These are phyloP conservation scores for Epinotia nisella DNA, from an alignment of 2,888 invertebrate species.

Conservation along the genomic window DNA sequence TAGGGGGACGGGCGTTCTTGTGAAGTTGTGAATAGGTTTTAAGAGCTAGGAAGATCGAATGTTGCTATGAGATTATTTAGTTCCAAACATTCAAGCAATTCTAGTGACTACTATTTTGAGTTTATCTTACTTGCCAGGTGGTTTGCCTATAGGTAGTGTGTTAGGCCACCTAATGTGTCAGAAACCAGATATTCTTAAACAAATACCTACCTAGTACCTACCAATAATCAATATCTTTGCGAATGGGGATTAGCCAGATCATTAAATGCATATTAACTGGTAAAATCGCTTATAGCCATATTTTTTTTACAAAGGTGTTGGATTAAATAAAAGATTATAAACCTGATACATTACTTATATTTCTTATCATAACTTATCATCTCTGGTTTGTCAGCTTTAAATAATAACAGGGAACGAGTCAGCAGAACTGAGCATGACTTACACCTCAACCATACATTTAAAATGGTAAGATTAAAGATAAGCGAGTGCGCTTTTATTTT, in stretches of 20 bases:
- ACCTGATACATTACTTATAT: slow-evolving; percentile 38
- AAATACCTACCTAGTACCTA: too few species aligned
- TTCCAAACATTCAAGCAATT: neutral
- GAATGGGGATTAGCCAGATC: neutral
- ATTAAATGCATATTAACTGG: slow-evolving; percentile 10
- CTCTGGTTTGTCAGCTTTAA: slow-evolving; percentile 33
- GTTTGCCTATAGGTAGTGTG: too few species aligned
- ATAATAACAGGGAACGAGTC: slow-evolving; percentile 32
- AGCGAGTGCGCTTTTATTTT: slow-evolving; percentile 17
- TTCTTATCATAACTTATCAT: slow-evolving; percentile 38
- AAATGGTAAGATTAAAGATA: slow-evolving; percentile 19
- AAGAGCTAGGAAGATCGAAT: too few species aligned
- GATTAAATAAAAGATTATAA: slow-evolving; percentile 27
- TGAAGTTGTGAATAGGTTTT: too few species aligned
- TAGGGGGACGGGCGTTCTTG: too few species aligned
- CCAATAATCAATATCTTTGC: too few species aligned
- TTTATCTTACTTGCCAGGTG: too few species aligned
- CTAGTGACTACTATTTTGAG: neutral
- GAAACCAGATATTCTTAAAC: too few species aligned
- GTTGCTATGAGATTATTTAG: neutral
- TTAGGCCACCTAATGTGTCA: too few species aligned
- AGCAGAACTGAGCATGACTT: slow-evolving; percentile 22
- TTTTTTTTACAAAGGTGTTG: slow-evolving; percentile 18
- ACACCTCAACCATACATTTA: slow-evolving; percentile 9
- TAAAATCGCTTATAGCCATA: neutral